Conservation (phyloP, 1,140 invertebrate genomes). For the Danaus melanippus region DNA sequence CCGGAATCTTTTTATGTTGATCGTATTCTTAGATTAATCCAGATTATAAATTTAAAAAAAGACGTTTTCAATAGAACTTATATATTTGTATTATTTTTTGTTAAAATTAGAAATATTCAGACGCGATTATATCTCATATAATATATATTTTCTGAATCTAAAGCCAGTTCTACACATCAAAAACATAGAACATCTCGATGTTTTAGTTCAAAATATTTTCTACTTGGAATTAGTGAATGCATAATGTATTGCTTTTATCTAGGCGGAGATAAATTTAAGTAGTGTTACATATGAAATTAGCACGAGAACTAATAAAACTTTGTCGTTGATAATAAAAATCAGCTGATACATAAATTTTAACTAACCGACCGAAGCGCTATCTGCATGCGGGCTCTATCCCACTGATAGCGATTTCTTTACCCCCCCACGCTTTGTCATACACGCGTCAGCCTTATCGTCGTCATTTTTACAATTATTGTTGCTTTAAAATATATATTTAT, state of each 20-base stretch:
- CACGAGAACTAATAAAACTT: conserved; percentile 9
- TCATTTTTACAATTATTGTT: too few species aligned
- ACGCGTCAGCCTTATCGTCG: not conserved
- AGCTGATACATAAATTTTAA: conserved; percentile 27
- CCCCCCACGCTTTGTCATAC: conserved; percentile 15
- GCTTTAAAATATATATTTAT: too few species aligned
- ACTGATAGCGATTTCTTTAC: conserved; percentile 25
- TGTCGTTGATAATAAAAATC: conserved; percentile 5
- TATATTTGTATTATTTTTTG: too few species aligned
- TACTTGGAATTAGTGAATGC: too few species aligned
- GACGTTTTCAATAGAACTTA: not conserved
- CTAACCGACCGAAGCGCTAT: conserved; percentile 32
- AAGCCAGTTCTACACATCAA: too few species aligned
- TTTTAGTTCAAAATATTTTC: too few species aligned
- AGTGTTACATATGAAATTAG: conserved; percentile 8
- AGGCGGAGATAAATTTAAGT: too few species aligned
- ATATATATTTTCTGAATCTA: too few species aligned
- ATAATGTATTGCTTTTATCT: too few species aligned
- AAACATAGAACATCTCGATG: too few species aligned
- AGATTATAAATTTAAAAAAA: conserved; percentile 2
- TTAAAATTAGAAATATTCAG: too few species aligned
- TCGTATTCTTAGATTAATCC: conserved; percentile 7
- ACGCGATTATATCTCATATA: too few species aligned
- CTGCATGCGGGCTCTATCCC: conserved; percentile 38
- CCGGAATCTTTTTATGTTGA: conserved; percentile 12